Evolutionary conservation across 1,140 invertebrate genomes (phyloP).

Genomic region (Hesperophylax magnus): DNA sequence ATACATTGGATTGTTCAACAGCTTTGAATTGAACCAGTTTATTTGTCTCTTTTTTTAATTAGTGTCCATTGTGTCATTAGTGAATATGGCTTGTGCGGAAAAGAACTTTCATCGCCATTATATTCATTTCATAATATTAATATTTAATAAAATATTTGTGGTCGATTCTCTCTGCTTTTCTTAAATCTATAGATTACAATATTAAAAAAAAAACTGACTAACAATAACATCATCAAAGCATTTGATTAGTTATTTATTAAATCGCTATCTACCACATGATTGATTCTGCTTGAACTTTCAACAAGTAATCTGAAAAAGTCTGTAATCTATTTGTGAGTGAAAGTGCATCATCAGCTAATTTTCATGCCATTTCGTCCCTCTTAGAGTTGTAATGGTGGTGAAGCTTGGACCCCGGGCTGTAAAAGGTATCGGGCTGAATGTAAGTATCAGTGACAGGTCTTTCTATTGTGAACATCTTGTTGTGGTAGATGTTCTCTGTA

Average conservation of each 20-base stretch:
- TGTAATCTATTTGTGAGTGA: constrained; percentile 69
- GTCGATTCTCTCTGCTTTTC: no score
- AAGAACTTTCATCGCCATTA: no score
- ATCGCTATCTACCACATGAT: constrained; percentile 65
- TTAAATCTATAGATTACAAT: background rate
- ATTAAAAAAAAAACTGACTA: constrained; percentile 15
- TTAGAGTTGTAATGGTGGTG: constrained; percentile 66
- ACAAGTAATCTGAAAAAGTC: constrained; percentile 67
- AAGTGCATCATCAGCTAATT: constrained; percentile 70
- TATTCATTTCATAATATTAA: no score
- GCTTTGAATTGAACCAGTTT: no score
- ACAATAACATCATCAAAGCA: no score
- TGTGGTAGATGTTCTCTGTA: constrained; percentile 67
- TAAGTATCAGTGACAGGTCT: constrained; percentile 66
- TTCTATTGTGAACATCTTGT: constrained; percentile 61
- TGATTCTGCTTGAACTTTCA: constrained; percentile 69
- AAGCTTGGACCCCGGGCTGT: constrained; percentile 66
- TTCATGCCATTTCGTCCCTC: constrained; percentile 70
- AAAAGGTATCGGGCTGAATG: constrained; percentile 69
- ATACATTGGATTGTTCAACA: no score
- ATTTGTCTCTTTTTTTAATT: no score
- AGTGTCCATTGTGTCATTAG: no score
- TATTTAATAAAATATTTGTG: no score
- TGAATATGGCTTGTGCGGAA: no score
- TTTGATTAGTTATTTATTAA: no score